Evolutionary conservation across 2,888 invertebrate species (phyloP).

Genomic region (Lepidonotus clava): DNA sequence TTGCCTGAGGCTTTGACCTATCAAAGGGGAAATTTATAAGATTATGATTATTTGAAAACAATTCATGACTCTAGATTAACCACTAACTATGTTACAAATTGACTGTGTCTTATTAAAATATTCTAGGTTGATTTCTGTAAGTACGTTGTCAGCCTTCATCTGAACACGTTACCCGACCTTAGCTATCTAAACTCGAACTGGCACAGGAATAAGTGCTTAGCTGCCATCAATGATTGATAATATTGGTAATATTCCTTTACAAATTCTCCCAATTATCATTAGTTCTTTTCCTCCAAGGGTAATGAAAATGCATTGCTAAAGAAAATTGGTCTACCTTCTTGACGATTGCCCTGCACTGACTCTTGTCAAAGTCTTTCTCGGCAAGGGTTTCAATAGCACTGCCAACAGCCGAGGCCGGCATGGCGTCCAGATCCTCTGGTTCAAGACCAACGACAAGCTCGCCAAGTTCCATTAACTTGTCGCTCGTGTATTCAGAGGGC

Average conservation of each 20-base stretch:
- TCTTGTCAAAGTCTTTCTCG: constrained; percentile 15
- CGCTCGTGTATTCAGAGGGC: neutral
- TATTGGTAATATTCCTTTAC: neutral
- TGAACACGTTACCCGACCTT: neutral
- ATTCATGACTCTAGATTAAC: neutral
- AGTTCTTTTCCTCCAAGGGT: neutral
- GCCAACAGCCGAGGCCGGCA: constrained; percentile 8
- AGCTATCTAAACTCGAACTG: neutral
- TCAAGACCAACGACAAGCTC: neutral
- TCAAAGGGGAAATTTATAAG: neutral
- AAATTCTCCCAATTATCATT: neutral
- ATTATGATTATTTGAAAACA: neutral
- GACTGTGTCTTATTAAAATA: neutral
- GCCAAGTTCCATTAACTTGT: neutral
- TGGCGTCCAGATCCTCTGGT: neutral
- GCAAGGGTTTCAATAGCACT: neutral
- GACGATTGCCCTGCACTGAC: constrained; percentile 28
- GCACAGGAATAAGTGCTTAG: neutral
- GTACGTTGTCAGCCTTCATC: no score
- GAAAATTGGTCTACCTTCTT: constrained; percentile 7
- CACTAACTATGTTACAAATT: neutral
- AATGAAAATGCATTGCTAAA: neutral
- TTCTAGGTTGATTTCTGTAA: neutral
- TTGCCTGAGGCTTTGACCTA: neutral
- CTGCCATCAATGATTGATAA: neutral